Percentiles rank a stretch among this genome's conserved stretches.
Conservation (phyloP, 2,113 vertebrate genomes). For the Thamnophis sirtalis region DNA sequence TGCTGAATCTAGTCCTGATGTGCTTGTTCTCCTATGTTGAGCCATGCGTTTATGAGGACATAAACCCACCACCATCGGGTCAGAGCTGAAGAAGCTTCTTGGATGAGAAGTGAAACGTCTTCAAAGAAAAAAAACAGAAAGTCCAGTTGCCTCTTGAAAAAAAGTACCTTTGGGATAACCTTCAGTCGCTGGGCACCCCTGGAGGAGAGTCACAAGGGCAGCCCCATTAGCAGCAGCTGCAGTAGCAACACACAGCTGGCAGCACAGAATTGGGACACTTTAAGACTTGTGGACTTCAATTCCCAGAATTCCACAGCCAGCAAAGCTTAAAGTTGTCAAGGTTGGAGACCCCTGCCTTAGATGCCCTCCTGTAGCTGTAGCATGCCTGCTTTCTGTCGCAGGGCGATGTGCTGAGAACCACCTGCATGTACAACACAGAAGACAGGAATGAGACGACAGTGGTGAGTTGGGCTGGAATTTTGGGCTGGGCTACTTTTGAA, state of each 20-base stretch:
- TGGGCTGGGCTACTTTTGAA: neutral
- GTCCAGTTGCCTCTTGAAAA: too few relatives aligned
- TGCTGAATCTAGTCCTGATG: too few relatives aligned
- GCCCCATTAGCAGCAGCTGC: neutral
- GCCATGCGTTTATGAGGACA: too few relatives aligned
- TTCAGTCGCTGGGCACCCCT: neutral
- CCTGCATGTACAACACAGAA: constrained; percentile 86
- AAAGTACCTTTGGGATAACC: too few relatives aligned
- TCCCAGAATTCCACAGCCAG: too few relatives aligned
- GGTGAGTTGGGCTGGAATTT: constrained; percentile 69
- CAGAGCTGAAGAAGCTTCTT: too few relatives aligned
- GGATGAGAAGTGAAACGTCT: too few relatives aligned
- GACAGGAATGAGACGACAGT: constrained; percentile 77
- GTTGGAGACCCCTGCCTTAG: neutral
- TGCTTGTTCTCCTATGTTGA: too few relatives aligned
- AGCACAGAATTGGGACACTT: neutral
- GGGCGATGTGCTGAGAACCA: constrained; percentile 88
- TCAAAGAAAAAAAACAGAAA: too few relatives aligned
- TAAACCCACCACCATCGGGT: too few relatives aligned
- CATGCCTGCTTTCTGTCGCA: constrained; percentile 38
- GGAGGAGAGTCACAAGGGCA: neutral
- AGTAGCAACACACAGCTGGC: neutral
- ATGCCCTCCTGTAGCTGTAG: neutral
- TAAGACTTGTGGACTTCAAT: too few relatives aligned
- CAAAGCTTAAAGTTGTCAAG: too few relatives aligned